Evolutionary conservation across 1,140 invertebrate genomes (phyloP), one percentile per base, ranked within the genome.

Genomic region (Ganaspis sp.): DNA sequence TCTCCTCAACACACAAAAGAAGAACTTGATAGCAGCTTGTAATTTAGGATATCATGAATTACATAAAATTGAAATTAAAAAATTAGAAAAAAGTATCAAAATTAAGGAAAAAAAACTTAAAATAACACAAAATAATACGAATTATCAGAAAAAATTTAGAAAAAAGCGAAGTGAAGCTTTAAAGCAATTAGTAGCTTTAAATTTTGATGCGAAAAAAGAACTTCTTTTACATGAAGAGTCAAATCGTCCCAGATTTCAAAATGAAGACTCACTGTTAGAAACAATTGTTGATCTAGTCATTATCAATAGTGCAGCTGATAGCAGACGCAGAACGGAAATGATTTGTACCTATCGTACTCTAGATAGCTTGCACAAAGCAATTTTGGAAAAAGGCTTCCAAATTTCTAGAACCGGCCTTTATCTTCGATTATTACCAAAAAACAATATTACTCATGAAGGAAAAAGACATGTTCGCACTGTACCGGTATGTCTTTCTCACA

Each of bases 361-460:
- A 45, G 42, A 45, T n/a, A 45, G 42, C 42, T 45, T 45, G 42
- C 42, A 45, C 42, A 45, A 45, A 45, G 42, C n/a, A 45, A 45
- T 45, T 15, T 15, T 15, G 42, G 42, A 45, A 11, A 45, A 45
- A 15, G 42, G 42, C 11, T 45, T 45, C n/a, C 42, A 45, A 12
- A 45, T 45, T 45, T 45, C 42, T 12, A 45, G 42, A 45, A 45
- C 42, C n/a, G 42, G 42, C 42, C 11, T 45, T 12, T 45, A 45
- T 45, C 42, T 45, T 45, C 42, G 42, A 45, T 15, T 45, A 45
- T 45, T 12, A 45, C 42, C 42, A n/a, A 45, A 45, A 45, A 45
- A 45, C n/a, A 45, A 15, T 15, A 45, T 45, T n/a, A 45, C 42
- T n/a, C 9, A 15, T n/a, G 42, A 45, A 15, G 42, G 42, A 45